Evolutionary conservation across 2,888 invertebrate species (phyloP).

Genomic region (Scaptomyza caliginosa): DNA sequence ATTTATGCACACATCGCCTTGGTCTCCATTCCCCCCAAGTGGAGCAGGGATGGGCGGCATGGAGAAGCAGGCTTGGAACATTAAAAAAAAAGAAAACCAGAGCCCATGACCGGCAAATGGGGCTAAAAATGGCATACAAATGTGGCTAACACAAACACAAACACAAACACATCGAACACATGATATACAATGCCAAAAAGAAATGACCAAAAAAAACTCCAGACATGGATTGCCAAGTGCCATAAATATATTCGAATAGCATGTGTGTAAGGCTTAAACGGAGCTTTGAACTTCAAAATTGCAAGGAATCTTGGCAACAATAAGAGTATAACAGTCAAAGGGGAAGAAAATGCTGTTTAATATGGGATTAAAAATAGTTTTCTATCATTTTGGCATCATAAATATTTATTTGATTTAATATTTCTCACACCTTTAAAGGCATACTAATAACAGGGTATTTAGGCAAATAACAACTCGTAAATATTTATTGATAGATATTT

Average conservation of each 20-base stretch:
- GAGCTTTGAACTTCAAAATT: not conserved
- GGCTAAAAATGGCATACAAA: constrained; percentile 60
- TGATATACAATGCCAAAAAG: constrained; percentile 33
- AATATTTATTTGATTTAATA: not conserved
- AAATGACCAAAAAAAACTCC: not conserved
- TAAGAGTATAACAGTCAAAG: not conserved
- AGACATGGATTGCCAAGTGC: constrained; percentile 19
- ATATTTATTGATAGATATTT: constrained; percentile 13
- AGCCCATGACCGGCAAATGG: constrained; percentile 50
- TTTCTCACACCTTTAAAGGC: not conserved
- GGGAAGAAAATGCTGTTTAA: too few species aligned
- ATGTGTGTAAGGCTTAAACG: not conserved
- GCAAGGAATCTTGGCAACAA: not conserved
- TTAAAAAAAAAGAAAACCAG: constrained; percentile 23
- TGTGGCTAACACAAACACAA: constrained; percentile 50
- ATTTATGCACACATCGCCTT: constrained; percentile 74
- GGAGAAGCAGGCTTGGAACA: constrained; percentile 15
- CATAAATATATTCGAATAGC: not conserved
- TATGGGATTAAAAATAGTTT: too few species aligned
- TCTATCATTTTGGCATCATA: too few species aligned
- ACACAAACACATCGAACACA: constrained; percentile 34
- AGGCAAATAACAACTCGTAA: not conserved
- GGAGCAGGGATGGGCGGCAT: not conserved
- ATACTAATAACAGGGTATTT: constrained; percentile 5
- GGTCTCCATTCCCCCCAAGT: constrained; percentile 6